These are phyloP conservation scores for Silvanus unidentatus DNA, from an alignment of 2,888 invertebrate species.

Conservation along the genomic window DNA sequence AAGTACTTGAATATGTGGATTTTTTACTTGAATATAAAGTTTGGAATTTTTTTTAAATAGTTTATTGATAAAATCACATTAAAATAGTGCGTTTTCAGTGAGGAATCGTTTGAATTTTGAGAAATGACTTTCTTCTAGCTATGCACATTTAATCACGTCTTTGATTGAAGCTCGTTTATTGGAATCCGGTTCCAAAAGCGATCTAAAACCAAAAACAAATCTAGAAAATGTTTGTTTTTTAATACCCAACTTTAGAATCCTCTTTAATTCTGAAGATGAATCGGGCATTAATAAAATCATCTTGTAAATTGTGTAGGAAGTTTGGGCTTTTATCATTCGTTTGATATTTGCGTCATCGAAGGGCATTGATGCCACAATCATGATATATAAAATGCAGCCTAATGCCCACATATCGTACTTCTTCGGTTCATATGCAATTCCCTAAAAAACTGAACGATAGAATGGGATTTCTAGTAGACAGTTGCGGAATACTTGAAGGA, in stretches of 20 bases:
- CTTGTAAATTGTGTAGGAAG: slow-evolving; percentile 22
- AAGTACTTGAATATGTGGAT: too few species aligned
- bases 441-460: too few species aligned
- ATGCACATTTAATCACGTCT: slow-evolving; percentile 38
- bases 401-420: slow-evolving; percentile 61
- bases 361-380: slow-evolving; percentile 59
- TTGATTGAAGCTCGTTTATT: slow-evolving; percentile 45
- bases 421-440: slow-evolving; percentile 51
- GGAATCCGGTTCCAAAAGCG: slow-evolving; percentile 51
- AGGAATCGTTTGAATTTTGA: slow-evolving; percentile 11
- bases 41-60: too few species aligned
- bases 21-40: too few species aligned
- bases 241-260: too few species aligned
- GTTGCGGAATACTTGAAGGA: slow-evolving; percentile 47
- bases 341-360: slow-evolving; percentile 56
- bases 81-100: too few species aligned
- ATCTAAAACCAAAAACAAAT: slow-evolving; percentile 32
- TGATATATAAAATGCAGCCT: slow-evolving; percentile 59
- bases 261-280: slow-evolving; percentile 26
- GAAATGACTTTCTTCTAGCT: slow-evolving; percentile 34
- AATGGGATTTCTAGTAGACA: too few species aligned
- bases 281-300: slow-evolving; percentile 21
- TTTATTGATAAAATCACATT: too few species aligned
- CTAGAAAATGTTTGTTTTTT: too few species aligned
- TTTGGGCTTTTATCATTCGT: slow-evolving; percentile 53